Conservation (phyloP, 2,797 vertebrate species). For the Halcyon chelicuti region DNA sequence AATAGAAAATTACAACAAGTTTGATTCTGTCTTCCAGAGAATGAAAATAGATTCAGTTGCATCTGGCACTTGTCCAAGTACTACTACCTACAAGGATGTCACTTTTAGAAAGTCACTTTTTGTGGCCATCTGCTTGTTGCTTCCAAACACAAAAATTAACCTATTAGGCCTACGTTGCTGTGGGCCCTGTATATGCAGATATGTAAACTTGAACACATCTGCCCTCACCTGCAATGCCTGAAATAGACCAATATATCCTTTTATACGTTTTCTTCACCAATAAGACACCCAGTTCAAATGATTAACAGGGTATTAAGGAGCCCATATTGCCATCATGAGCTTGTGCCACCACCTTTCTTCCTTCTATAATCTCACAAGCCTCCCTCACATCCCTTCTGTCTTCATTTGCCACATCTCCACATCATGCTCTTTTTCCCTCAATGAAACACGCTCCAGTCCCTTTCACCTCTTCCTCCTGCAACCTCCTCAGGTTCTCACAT, state of each 20-base stretch:
- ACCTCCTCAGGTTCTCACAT: neutral
- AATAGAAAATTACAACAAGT: neutral
- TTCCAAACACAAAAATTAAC: neutral
- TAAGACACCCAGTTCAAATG: neutral
- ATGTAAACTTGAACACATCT: neutral
- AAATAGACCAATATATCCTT: neutral
- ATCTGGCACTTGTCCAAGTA: neutral
- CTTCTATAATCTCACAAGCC: neutral
- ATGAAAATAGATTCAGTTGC: neutral
- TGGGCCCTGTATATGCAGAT: neutral
- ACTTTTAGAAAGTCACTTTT: neutral
- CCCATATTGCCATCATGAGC: neutral
- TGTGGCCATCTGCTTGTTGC: neutral
- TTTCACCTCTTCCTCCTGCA: neutral
- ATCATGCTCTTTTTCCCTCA: neutral
- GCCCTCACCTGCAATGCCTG: neutral
- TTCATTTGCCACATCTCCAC: neutral
- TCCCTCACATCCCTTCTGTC: neutral
- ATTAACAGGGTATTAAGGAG: neutral
- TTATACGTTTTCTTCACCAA: neutral
- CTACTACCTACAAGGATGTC: neutral
- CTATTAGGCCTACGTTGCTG: fast-evolving
- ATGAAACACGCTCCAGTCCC: neutral
- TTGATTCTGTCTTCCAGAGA: neutral
- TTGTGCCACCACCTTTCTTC: neutral